phyloP scores from a whole-genome alignment of 2,113 vertebrate genomes.

The Hiodon tergisus region DNA sequence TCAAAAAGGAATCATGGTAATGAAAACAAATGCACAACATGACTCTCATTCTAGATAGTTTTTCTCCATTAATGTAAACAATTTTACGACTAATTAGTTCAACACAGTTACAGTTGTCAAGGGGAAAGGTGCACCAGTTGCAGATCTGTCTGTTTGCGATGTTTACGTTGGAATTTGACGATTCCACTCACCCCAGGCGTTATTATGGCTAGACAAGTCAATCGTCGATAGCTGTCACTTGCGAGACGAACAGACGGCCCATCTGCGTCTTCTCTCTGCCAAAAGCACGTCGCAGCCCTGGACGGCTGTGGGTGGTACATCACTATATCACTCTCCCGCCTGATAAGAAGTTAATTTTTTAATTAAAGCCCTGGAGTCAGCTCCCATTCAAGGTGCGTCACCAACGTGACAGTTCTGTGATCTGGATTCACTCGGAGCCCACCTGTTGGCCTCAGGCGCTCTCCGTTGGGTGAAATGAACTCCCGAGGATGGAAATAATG shows the following conservation, averaged over 20 bases:
- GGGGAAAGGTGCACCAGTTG: conserved; percentile 43
- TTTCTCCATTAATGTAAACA: conserved; percentile 46
- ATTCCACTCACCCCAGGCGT: conserved; percentile 50
- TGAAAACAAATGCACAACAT: conserved; percentile 42
- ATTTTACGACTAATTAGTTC: conserved; percentile 56
- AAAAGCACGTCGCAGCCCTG: conserved; percentile 41
- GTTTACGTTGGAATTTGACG: conserved; percentile 54
- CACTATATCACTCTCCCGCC: conserved; percentile 41
- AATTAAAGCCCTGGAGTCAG: conserved; percentile 41
- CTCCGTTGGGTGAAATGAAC: conserved; percentile 30
- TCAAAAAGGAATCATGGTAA: conserved; percentile 22
- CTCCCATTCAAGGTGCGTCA: background rate
- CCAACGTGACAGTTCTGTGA: background rate
- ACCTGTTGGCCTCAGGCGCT: conserved; percentile 47
- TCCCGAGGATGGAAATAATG: conserved; percentile 28
- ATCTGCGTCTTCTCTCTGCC: conserved; percentile 47
- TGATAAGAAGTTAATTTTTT: conserved; percentile 31
- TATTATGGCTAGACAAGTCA: conserved; percentile 58
- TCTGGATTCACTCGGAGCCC: conserved; percentile 26
- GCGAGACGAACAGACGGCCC: conserved; percentile 53
- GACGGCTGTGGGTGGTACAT: conserved; percentile 40
- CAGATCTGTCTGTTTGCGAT: conserved; percentile 31
- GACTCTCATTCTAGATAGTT: conserved; percentile 42
- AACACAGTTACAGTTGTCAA: conserved; percentile 64
- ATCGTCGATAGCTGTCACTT: conserved; percentile 63